Conservation (phyloP, 1,140 invertebrate species). For the Thaumetopoea pityocampa region DNA sequence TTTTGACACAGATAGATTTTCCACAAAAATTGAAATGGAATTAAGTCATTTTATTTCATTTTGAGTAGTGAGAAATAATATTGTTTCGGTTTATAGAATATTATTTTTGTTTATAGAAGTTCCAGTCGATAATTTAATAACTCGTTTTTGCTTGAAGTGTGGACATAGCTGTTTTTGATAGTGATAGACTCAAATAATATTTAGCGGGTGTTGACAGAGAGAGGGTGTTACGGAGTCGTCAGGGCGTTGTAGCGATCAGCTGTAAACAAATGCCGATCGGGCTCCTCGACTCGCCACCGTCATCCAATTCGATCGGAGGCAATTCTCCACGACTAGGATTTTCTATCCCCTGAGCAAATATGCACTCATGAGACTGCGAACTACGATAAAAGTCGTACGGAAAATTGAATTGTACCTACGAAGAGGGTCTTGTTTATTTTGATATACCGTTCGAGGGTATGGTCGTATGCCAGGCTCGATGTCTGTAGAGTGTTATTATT, state of each 20-base stretch:
- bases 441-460: conserved; percentile 16
- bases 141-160: too few species aligned
- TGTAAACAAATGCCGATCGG: conserved; percentile 46
- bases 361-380: conserved; percentile 40
- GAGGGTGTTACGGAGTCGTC: conserved; percentile 16
- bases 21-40: too few species aligned
- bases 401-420: conserved; percentile 41
- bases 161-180: too few species aligned
- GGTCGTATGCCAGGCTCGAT: conserved; percentile 8
- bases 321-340: conserved; percentile 57
- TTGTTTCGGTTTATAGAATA: too few species aligned
- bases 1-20: too few species aligned
- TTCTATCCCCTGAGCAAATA: conserved; percentile 46
- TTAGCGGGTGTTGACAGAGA: neutral
- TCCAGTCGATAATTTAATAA: too few species aligned
- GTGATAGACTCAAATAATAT: too few species aligned
- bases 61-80: too few species aligned
- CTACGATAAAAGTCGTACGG: conserved; percentile 33
- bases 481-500: too few species aligned
- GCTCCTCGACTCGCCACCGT: conserved; percentile 25
- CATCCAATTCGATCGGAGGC: conserved; percentile 55
- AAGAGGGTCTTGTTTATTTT: conserved; percentile 36
- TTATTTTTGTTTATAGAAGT: too few species aligned
- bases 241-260: conserved; percentile 17
- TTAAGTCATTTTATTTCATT: too few species aligned